These are phyloP conservation scores for Listrodromus nycthemerus DNA, from an alignment of 2,888 invertebrate species.

Conservation along the genomic window DNA sequence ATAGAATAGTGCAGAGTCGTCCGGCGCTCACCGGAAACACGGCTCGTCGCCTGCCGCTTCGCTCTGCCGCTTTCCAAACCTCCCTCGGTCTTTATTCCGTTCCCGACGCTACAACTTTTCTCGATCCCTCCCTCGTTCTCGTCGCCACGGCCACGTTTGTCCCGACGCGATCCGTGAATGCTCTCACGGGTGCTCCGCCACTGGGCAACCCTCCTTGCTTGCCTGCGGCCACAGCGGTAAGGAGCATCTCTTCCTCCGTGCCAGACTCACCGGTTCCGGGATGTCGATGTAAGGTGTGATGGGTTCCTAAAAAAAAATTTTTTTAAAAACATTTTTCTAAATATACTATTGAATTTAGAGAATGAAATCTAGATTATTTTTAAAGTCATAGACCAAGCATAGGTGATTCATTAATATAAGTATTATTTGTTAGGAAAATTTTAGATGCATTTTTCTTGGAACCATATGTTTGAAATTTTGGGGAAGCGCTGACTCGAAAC, in stretches of 20 bases:
- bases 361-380: no score
- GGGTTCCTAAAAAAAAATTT: no score
- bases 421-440: no score
- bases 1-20: slow-evolving; percentile 49
- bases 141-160: slow-evolving; percentile 45
- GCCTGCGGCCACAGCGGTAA: background rate
- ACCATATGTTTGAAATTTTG: no score
- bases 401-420: no score
- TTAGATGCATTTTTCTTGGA: no score
- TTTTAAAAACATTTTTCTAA: no score
- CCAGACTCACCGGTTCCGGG: background rate
- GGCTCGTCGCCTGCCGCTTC: slow-evolving; percentile 81
- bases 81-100: slow-evolving; percentile 68
- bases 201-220: slow-evolving; percentile 66
- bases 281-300: background rate
- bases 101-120: slow-evolving; percentile 43
- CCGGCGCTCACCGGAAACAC: slow-evolving; percentile 80
- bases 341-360: no score
- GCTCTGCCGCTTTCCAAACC: slow-evolving; percentile 81
- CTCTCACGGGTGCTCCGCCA: slow-evolving; percentile 48
- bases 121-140: slow-evolving; percentile 34
- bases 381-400: no score
- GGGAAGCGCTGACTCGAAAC: no score
- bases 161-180: slow-evolving; percentile 30
- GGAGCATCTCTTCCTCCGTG: background rate